phyloP scores from a whole-genome alignment of 1,140 invertebrate species.

The Oedothorax gibbosus region DNA sequence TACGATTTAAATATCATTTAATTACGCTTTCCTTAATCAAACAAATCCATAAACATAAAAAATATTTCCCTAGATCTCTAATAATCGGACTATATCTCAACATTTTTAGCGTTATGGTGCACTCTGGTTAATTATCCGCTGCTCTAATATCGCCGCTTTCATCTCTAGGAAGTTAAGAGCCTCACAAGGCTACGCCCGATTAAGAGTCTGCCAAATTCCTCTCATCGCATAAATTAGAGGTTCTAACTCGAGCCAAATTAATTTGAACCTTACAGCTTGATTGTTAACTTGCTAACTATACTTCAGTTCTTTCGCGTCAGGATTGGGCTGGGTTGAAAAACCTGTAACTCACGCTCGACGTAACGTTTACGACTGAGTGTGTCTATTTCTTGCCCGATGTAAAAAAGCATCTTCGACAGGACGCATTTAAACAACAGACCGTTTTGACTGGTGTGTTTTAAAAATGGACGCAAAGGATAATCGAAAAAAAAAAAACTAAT shows the following conservation, averaged over 20 bases:
- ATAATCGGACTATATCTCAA: conserved; percentile 41
- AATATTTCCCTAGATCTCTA: conserved; percentile 20
- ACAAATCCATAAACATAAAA: conserved; percentile 25
- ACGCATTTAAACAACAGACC: too few species aligned
- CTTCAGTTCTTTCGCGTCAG: conserved; percentile 10
- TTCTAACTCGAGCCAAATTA: conserved; percentile 26
- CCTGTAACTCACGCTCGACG: too few species aligned
- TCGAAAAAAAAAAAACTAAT: too few species aligned
- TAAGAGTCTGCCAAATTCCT: conserved; percentile 36
- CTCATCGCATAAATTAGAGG: conserved; percentile 29
- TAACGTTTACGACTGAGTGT: too few species aligned
- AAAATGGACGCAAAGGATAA: too few species aligned
- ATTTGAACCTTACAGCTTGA: conserved; percentile 39
- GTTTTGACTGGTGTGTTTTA: too few species aligned
- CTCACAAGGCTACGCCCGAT: conserved; percentile 29
- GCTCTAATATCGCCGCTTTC: conserved; percentile 30
- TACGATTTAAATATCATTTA: conserved; percentile 26
- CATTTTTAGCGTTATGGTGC: conserved; percentile 37
- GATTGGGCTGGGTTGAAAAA: too few species aligned
- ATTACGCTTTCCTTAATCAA: conserved; percentile 34
- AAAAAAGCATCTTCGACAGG: too few species aligned
- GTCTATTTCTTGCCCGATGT: too few species aligned
- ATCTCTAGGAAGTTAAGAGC: conserved; percentile 15
- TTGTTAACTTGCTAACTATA: conserved; percentile 46
- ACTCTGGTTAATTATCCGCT: conserved; percentile 15